These are phyloP conservation scores for Chloromyia formosa DNA, from an alignment of 2,888 invertebrate species.

Conservation along the genomic window DNA sequence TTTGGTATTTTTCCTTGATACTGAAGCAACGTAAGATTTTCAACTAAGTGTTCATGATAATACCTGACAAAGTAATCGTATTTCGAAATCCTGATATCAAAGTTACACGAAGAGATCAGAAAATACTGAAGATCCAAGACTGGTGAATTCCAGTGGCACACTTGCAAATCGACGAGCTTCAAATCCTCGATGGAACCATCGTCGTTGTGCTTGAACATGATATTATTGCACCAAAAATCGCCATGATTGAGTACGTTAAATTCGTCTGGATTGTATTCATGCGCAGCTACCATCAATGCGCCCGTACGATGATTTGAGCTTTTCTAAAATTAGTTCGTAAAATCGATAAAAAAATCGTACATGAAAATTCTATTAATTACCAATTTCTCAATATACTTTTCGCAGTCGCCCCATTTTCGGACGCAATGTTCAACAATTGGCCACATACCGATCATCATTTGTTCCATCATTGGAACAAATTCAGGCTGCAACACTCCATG, in stretches of 20 bases:
- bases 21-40: slow-evolving; percentile 54
- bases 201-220: slow-evolving; percentile 57
- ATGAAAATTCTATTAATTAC: slow-evolving; percentile 48
- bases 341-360: neutral
- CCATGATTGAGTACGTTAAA: slow-evolving; percentile 59
- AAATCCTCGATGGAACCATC: slow-evolving; percentile 56
- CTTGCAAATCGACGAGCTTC: slow-evolving; percentile 58
- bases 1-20: slow-evolving; percentile 55
- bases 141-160: slow-evolving; percentile 54
- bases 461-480: neutral
- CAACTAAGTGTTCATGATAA: slow-evolving; percentile 56
- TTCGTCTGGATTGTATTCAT: slow-evolving; percentile 50
- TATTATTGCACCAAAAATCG: slow-evolving; percentile 59
- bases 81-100: slow-evolving; percentile 56
- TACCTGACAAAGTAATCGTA: slow-evolving; percentile 59
- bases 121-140: slow-evolving; percentile 57
- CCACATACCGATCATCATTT: neutral
- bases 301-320: no score
- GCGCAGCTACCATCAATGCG: neutral
- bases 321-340: neutral
- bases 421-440: slow-evolving; percentile 1
- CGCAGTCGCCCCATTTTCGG: slow-evolving; percentile 45
- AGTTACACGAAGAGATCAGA: slow-evolving; percentile 57
- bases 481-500: slow-evolving; percentile 11
- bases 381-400: slow-evolving; percentile 53